phyloP scores from a whole-genome alignment of 2,888 invertebrate genomes.

The Nomada ruficornis region DNA sequence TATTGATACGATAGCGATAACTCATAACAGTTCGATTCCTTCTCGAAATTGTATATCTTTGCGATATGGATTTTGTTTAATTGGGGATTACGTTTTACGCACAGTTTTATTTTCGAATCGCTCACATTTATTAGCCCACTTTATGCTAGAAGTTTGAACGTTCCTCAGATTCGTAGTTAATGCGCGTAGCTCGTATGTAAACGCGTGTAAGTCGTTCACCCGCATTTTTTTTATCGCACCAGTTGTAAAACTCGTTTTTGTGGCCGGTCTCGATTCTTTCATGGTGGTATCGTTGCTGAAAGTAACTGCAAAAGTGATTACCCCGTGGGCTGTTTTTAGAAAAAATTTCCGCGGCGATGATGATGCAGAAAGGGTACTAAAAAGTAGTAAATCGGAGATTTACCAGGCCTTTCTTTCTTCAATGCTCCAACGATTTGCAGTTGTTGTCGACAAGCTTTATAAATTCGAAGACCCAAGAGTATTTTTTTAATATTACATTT shows the following conservation, averaged over 20 bases:
- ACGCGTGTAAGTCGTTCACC: constrained; percentile 22
- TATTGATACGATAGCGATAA: not conserved
- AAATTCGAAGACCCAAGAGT: too few relatives aligned
- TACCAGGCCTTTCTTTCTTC: too few relatives aligned
- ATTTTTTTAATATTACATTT: too few relatives aligned
- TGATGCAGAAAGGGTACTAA: not conserved
- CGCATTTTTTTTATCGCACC: constrained; percentile 28
- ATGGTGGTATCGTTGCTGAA: constrained; percentile 18
- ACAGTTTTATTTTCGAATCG: too few relatives aligned
- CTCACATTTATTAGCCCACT: not conserved
- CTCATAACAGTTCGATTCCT: not conserved
- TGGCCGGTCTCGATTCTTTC: constrained; percentile 32
- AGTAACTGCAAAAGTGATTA: constrained; percentile 24
- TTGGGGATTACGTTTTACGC: not conserved
- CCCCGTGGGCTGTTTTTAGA: not conserved
- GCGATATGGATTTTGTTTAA: not conserved
- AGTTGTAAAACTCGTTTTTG: constrained; percentile 45
- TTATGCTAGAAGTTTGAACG: not conserved
- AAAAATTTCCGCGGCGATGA: not conserved
- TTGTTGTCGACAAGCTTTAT: too few relatives aligned
- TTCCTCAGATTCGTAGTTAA: not conserved
- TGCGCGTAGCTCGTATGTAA: not conserved
- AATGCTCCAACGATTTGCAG: too few relatives aligned
- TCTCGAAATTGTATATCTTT: not conserved
- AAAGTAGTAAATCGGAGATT: not conserved